A percentile compares a stretch with the other conserved stretches of the same genome.
These are phyloP conservation scores for Aspiorhynchus laticeps DNA, from an alignment of 2,113 vertebrate genomes.

Conservation along the genomic window DNA sequence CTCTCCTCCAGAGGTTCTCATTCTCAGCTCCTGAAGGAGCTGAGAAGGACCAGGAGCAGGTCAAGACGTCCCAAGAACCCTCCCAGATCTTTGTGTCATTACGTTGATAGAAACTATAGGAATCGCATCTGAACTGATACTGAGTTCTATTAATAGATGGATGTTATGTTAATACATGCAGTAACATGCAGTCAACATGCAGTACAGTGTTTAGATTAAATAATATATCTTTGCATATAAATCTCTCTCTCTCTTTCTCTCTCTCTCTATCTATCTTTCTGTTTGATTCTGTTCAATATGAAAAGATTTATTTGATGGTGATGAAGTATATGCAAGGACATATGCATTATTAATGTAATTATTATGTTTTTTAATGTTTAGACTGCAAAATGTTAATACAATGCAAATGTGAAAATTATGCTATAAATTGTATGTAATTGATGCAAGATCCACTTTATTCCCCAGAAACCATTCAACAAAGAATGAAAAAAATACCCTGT, in stretches of 20 bases:
- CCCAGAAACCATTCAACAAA: neutral
- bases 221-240: neutral
- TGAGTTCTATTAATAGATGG: slow-evolving; percentile 8
- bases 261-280: no score
- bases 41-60: slow-evolving; percentile 20
- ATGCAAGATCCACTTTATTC: neutral
- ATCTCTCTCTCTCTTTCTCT: no score
- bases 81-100: slow-evolving; percentile 31
- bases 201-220: neutral
- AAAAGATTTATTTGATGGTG: neutral
- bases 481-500: neutral
- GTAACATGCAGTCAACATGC: slow-evolving; percentile 2
- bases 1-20: slow-evolving; percentile 53
- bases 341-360: neutral
- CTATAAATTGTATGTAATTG: neutral
- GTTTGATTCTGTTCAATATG: neutral
- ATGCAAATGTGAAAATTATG: neutral
- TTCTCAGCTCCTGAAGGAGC: slow-evolving; percentile 39
- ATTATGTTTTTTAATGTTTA: neutral
- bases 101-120: neutral
- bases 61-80: slow-evolving; percentile 12
- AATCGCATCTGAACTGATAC: neutral
- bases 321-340: neutral
- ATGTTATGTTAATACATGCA: neutral
- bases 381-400: neutral